A percentile compares a stretch with the other conserved stretches of the same genome.
Conservation (phyloP, 2,113 vertebrate species). For the Amphiprion percula region DNA sequence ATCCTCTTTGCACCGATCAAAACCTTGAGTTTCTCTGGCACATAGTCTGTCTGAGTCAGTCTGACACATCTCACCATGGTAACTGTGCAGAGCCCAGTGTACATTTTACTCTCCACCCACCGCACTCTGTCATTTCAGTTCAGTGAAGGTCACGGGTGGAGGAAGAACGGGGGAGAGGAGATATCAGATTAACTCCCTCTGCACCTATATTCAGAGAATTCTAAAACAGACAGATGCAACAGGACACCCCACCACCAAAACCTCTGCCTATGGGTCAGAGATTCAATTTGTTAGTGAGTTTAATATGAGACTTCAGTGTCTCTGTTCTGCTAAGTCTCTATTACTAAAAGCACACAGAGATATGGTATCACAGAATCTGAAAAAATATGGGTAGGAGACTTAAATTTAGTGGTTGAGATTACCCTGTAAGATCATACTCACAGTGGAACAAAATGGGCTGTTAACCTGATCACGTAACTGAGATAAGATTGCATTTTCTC, state of each 20-base stretch:
- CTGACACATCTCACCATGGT: conserved; percentile 49
- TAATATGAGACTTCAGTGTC: neutral
- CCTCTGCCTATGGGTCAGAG: neutral
- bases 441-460: conserved; percentile 10
- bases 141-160: conserved; percentile 69
- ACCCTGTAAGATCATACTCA: neutral
- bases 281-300: conserved; percentile 1
- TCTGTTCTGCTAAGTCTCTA: neutral
- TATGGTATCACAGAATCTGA: conserved; percentile 13
- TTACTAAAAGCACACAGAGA: neutral
- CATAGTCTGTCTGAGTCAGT: conserved; percentile 33
- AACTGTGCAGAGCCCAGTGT: conserved; percentile 36
- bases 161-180: conserved; percentile 3
- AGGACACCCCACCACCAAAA: neutral
- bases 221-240: conserved; percentile 2
- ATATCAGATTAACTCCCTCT: conserved; percentile 51
- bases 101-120: conserved; percentile 38
- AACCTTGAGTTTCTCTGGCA: conserved; percentile 48
- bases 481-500: conserved; percentile 46
- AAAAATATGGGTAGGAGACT: neutral
- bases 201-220: conserved; percentile 27
- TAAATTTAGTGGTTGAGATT: neutral
- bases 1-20: conserved; percentile 46
- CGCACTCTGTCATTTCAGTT: conserved; percentile 25
- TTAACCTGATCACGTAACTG: conserved; percentile 8